Evolutionary conservation across 2,888 invertebrate genomes (phyloP), one percentile per base, ranked within the genome.

Genomic region (Asteroscopus sphinx): DNA sequence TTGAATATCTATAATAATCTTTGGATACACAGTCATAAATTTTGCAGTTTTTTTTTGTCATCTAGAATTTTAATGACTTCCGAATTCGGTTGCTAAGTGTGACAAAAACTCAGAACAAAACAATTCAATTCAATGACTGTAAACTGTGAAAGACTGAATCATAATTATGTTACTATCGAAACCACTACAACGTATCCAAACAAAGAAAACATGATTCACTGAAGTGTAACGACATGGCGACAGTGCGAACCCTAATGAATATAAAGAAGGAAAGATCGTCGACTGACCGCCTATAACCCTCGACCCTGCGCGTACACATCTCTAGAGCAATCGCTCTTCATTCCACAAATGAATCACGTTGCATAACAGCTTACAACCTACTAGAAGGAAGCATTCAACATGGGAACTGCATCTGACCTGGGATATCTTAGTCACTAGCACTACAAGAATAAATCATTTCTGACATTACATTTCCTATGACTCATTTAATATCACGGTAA

Each of bases 221-320:
- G 17, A 30, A 8, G 36, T 35, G 35, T 55, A 47, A 32, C 16
- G 16, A 32, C 55, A 47, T 60, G 61, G 70, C 35, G 30, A 32
- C 55, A 47, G 64, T 64, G 70, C 35, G 30, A 72, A 55, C 73
- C 65, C 65, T 72, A 48, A 30, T 30, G 17, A 57, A 58, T 46
- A 47, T 56, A 60, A 58, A 66, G 67, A 73, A 64, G 68, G 69
- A 72, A 75, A 70, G 70, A 80, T 75, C 76, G 73, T 74, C 76
- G 74, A 73, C 76, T 80, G 78, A 68, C 70, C 79, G 79, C 55
- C 53, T 63, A 56, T 81, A 80, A 82, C 79, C 76, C 76, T 48
- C 70, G 82, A 79, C 75, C 73, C 67, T 58, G 58, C 68, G 74
- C 74, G 65, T 70, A 76, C 76, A 68, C 71, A 72, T 67, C 67